phyloP scores from a whole-genome alignment of 2,797 vertebrate species.

The Graptemys geographica region DNA sequence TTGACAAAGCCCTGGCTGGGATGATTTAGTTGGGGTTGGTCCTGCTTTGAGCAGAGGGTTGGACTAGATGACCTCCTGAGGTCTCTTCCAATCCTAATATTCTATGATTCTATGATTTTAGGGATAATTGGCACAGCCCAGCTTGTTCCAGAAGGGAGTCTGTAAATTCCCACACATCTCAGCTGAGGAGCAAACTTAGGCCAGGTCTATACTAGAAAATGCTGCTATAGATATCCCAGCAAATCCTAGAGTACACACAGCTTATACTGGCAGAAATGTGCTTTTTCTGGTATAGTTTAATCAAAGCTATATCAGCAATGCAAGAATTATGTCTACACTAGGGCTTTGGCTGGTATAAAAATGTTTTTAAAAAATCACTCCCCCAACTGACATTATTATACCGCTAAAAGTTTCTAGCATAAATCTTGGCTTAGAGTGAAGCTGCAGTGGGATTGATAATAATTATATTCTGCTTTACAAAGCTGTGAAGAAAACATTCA shows the following conservation, averaged over 20 bases:
- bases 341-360: not conserved
- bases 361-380: not conserved
- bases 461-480: accelerated
- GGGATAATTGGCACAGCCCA: not conserved
- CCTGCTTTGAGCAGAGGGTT: no score
- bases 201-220: not conserved
- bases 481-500: not conserved
- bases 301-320: constrained; percentile 9
- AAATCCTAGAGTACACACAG: constrained; percentile 20
- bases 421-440: not conserved
- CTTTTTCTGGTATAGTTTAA: constrained; percentile 38
- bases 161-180: not conserved
- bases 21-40: no score
- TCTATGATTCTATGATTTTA: not conserved
- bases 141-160: not conserved
- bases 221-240: not conserved
- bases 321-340: accelerated
- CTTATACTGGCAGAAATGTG: constrained; percentile 53
- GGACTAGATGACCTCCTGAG: no score
- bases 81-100: no score
- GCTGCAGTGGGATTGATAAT: accelerated
- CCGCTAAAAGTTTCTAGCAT: not conserved
- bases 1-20: no score
- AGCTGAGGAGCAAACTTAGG: not conserved
- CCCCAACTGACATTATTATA: accelerated